phyloP scores from a whole-genome alignment of 2,888 invertebrate species.

The Diarsia rubi region DNA sequence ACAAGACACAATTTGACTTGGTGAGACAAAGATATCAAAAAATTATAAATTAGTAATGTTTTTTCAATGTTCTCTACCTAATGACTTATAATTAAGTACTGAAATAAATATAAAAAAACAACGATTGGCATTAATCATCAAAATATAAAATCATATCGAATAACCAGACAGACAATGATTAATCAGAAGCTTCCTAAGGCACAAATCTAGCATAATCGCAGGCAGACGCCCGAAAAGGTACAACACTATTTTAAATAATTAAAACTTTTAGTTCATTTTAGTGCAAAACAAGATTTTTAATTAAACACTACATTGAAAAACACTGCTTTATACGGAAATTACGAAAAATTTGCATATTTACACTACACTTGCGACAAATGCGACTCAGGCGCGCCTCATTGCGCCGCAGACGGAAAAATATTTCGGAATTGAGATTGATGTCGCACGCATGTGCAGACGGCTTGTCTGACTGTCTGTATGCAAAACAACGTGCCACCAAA shows the following conservation, averaged over 20 bases:
- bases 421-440: conserved; percentile 91
- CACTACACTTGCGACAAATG: conserved; percentile 58
- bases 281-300: conserved; percentile 5
- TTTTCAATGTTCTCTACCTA: not conserved
- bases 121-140: not conserved
- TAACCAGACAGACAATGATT: not conserved
- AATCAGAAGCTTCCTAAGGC: not conserved
- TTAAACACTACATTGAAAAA: conserved; percentile 23
- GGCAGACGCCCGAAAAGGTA: not conserved
- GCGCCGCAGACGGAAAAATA: conserved; percentile 88
- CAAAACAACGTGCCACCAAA: conserved; percentile 89
- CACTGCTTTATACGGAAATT: conserved; percentile 34
- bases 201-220: not conserved
- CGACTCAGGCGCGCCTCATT: conserved; percentile 61
- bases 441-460: conserved; percentile 90
- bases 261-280: conserved; percentile 1
- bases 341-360: conserved; percentile 56
- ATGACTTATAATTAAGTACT: not conserved
- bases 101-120: not conserved
- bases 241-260: conserved; percentile 5
- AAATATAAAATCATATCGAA: not conserved
- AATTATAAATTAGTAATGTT: not conserved
- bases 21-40: not conserved
- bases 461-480: conserved; percentile 87
- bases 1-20: no score